phyloP scores from a whole-genome alignment of 2,113 vertebrate genomes.

The Andinoacara biseriatus region DNA sequence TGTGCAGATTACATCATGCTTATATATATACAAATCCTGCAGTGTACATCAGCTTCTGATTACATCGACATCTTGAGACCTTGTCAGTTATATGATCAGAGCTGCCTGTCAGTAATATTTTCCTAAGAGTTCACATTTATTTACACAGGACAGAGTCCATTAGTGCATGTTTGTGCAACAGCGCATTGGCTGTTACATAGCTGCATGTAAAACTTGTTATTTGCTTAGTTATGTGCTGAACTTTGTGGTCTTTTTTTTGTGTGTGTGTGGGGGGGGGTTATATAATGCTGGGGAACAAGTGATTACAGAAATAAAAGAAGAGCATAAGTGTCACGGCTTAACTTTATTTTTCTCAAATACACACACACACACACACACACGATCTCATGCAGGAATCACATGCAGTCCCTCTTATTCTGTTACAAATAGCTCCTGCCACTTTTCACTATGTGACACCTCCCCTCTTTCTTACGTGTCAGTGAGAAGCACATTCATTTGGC shows the following conservation, averaged over 20 bases:
- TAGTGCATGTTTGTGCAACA: constrained; percentile 48
- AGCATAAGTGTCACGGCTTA: constrained; percentile 32
- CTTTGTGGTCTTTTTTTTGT: constrained; percentile 37
- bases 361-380: neutral
- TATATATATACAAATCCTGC: constrained; percentile 17
- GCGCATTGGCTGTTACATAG: constrained; percentile 51
- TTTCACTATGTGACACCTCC: neutral
- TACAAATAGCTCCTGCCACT: constrained; percentile 45
- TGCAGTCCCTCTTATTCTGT: constrained; percentile 23
- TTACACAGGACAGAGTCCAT: constrained; percentile 45
- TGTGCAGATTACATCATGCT: constrained; percentile 35
- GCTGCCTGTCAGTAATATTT: constrained; percentile 57
- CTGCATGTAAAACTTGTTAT: constrained; percentile 39
- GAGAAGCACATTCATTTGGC: constrained; percentile 60
- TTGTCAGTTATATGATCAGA: constrained; percentile 52
- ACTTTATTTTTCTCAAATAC: neutral
- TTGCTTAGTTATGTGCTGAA: constrained; percentile 58
- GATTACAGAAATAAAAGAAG: constrained; percentile 45
- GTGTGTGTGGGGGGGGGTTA: constrained; percentile 34
- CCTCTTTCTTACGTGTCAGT: constrained; percentile 35
- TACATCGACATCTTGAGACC: constrained; percentile 29
- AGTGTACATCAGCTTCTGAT: constrained; percentile 29
- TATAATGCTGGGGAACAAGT: constrained; percentile 28
- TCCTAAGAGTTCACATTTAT: constrained; percentile 63
- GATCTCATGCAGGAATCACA: constrained; percentile 26